A percentile compares a stretch with the other conserved stretches of the same genome.
Conservation (phyloP, 2,888 invertebrate species). For the Drosophila demipolita region DNA sequence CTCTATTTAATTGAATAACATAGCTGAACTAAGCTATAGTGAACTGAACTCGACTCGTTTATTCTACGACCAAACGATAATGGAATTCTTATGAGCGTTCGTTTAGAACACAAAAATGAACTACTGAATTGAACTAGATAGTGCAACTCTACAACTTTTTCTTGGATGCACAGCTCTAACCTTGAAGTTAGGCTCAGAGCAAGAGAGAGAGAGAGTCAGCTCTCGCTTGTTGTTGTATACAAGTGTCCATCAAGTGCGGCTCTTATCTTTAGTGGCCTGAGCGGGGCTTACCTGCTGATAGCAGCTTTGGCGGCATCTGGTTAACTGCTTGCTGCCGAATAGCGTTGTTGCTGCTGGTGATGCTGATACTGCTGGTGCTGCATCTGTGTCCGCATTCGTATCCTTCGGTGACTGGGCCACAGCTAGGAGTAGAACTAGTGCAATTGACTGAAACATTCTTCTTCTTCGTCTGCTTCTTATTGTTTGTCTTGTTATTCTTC, state of each 20-base stretch:
- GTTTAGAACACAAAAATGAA: constrained; percentile 1
- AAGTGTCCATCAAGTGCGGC: constrained; percentile 71
- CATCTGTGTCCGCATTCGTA: constrained; percentile 33
- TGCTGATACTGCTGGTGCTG: constrained; percentile 29
- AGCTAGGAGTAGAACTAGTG: constrained; percentile 40
- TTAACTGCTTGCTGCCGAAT: constrained; percentile 82
- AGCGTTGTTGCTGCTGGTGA: constrained; percentile 37
- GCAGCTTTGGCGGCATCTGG: constrained; percentile 84
- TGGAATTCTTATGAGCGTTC: background rate
- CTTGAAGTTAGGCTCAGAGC: constrained; percentile 29
- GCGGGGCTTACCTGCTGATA: constrained; percentile 83
- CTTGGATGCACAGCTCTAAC: constrained; percentile 16
- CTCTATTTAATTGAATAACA: background rate
- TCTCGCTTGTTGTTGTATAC: constrained; percentile 45
- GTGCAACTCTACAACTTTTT: constrained; percentile 1
- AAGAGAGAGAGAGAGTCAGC: constrained; percentile 1
- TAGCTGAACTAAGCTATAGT: background rate
- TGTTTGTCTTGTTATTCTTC: constrained; percentile 21
- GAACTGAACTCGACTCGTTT: background rate
- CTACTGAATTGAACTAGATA: constrained; percentile 2
- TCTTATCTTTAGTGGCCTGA: constrained; percentile 49
- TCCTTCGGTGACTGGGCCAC: constrained; percentile 32
- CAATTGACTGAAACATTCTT: constrained; percentile 69
- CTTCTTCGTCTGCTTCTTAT: constrained; percentile 11
- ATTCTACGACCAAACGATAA: background rate